Evolutionary conservation across 2,113 vertebrate genomes (phyloP), one percentile per base, ranked within the genome.

Genomic region (Dascyllus trimaculatus): DNA sequence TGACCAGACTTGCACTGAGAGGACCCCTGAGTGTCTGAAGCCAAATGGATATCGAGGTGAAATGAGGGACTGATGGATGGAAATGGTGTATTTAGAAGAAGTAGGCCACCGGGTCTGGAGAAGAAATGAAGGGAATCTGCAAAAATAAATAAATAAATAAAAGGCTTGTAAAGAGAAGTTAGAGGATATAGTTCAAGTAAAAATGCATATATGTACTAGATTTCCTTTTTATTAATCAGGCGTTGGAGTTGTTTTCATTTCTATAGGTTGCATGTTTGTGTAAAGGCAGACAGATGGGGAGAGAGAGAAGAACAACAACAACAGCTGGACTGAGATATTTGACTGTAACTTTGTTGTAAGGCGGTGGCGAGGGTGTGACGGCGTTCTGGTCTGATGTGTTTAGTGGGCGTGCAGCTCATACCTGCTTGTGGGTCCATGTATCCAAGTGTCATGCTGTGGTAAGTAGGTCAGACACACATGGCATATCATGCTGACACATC

Each of bases 401-500:
- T 1, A 21, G 21, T 74, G 66, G 71, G 64, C 19, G 21, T 19
- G 22, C 21, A 53, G 53, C 15, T 74, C 22, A 48, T 67, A 58
- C 78, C 59, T 81, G 61, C 19, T 58, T 29, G 17, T 73, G 56
- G n/a, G 29, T 70, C 66, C 58, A 29, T 78, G 52, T 76, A 70
- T 70, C 62, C 71, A 59, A 61, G 70, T 71, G 68, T 81, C 69
- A 72, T 60, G 78, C 62, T 57, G 53, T 80, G 57, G 64, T 80
- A 92, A 90, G 67, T 92, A 90, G 92, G 90, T 87, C 77, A 89
- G 79, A 80, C 78, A 75, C 78, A 85, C 82, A 81, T 26, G 49
- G 26, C 54, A 24, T 86, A 89, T 88, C 84, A 48, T n/a, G 11
- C 59, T 71, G 87, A 92, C 87, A 86, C 71, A 92, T 89, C 85